Conservation (phyloP, 2,113 vertebrate species). For the Coreoperca whiteheadi region DNA sequence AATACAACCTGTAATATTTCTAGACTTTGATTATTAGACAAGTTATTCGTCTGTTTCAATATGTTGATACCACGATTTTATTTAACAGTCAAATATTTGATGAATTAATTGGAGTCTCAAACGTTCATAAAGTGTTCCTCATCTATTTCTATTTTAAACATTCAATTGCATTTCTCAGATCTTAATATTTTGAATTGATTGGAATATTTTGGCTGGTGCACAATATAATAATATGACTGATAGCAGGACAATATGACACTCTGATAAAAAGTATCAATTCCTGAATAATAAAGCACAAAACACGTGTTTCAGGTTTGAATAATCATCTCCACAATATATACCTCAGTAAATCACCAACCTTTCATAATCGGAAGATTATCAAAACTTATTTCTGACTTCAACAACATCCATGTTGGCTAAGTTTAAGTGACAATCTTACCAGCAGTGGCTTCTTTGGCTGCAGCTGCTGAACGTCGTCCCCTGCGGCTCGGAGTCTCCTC, state of each 20-base stretch:
- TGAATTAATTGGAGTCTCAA: too few species aligned
- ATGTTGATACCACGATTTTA: too few species aligned
- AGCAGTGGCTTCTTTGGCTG: slow-evolving; percentile 39
- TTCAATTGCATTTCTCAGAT: not conserved
- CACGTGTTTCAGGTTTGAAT: not conserved
- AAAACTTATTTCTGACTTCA: not conserved
- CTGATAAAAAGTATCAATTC: not conserved
- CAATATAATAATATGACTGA: not conserved
- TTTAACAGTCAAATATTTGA: not conserved
- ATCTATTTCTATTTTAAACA: not conserved
- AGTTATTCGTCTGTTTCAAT: too few species aligned
- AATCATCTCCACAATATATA: not conserved
- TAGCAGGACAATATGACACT: not conserved
- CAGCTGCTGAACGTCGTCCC: slow-evolving; percentile 55
- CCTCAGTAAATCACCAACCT: not conserved
- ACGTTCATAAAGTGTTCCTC: not conserved
- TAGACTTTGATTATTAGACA: not conserved
- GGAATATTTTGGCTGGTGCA: not conserved
- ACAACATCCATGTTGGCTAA: not conserved
- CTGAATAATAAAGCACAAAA: not conserved
- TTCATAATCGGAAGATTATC: too few species aligned
- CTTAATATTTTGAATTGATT: not conserved
- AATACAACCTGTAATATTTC: not conserved
- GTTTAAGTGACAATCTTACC: slow-evolving; percentile 33
- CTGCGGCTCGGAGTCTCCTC: slow-evolving; percentile 52